Base-by-base conservation (phyloP, 2,797 vertebrate species). In the Sebastes iracundus region DNA sequence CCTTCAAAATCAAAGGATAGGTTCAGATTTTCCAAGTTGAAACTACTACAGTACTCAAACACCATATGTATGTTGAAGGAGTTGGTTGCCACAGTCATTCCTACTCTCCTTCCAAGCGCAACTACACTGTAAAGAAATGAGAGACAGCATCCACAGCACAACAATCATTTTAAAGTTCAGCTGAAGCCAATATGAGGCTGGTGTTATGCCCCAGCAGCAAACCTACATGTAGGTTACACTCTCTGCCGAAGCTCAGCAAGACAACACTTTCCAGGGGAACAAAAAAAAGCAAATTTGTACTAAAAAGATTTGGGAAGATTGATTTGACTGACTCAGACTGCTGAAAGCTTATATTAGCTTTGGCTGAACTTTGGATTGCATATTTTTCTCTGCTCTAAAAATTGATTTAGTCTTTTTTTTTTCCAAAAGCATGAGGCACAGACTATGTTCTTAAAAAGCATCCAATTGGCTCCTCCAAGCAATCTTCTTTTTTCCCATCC, bases 401-500 rank as follows among this genome's bases (percentile, higher is more conserved):
- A 62, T 2, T 4, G 16, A 53, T 10, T 81, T 49, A 27, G 14
- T 73, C 12, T 59, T 81, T 28, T 28, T 63, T 71, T 38, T 72
- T n/a, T 66, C 63, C 2, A 74, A 72, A 81, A 49, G 27, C 35
- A 33, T 3, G 59, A 83, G 12, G 14, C 7, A 3, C 38, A 71
- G 73, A 60, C 23, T 49, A 30, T 53, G 8, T 18, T 32, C 72
- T 42, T 49, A 63, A 72, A 72, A 72, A 66, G 52, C 13, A 64
- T 71, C 70, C 38, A 75, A 2, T 12, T 80, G 77, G 77, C 79
- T 35, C 18, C 65, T 77, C 9, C 53, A 60, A 42, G 14, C 67
- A 5, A 32, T 67, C 62, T 7, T 66, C 71, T 62, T 60, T 35
- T 52, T 52, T 74, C 16, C 18, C 27, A 7, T 62, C 20, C 27